Evolutionary conservation across 2,113 vertebrate species (phyloP).

Genomic region (Ciconia boyciana): DNA sequence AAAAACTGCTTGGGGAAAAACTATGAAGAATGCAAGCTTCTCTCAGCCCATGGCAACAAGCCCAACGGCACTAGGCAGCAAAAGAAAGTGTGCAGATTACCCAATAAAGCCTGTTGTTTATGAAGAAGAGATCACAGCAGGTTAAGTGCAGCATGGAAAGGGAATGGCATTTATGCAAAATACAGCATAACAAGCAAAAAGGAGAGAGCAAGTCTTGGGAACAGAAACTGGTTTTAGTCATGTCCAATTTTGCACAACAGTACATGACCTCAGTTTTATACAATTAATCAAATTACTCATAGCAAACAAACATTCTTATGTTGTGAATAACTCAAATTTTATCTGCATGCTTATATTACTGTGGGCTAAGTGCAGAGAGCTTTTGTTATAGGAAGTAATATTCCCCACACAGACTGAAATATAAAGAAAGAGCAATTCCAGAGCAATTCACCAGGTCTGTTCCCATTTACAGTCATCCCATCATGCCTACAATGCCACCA

Average conservation of each 20-base stretch:
- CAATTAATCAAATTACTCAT: neutral
- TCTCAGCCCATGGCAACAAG: conserved; percentile 57
- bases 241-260: neutral
- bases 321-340: neutral
- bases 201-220: neutral
- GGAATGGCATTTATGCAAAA: conserved; percentile 59
- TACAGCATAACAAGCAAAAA: conserved; percentile 22
- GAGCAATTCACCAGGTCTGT: neutral
- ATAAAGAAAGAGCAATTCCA: neutral
- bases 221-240: conserved; percentile 1
- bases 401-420: neutral
- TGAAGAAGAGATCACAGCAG: conserved; percentile 64
- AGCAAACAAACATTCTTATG: conserved; percentile 1
- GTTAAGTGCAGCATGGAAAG: conserved; percentile 47
- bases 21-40: conserved; percentile 45
- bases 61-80: conserved; percentile 34
- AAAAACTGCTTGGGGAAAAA: conserved; percentile 26
- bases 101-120: conserved; percentile 47
- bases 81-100: conserved; percentile 52
- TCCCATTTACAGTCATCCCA: neutral
- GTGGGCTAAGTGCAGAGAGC: neutral
- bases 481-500: neutral
- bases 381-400: neutral
- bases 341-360: neutral
- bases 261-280: neutral